Evolutionary conservation across 2,113 vertebrate species (phyloP), one percentile per base, ranked within the genome.

Genomic region (Nycticorax nycticorax): DNA sequence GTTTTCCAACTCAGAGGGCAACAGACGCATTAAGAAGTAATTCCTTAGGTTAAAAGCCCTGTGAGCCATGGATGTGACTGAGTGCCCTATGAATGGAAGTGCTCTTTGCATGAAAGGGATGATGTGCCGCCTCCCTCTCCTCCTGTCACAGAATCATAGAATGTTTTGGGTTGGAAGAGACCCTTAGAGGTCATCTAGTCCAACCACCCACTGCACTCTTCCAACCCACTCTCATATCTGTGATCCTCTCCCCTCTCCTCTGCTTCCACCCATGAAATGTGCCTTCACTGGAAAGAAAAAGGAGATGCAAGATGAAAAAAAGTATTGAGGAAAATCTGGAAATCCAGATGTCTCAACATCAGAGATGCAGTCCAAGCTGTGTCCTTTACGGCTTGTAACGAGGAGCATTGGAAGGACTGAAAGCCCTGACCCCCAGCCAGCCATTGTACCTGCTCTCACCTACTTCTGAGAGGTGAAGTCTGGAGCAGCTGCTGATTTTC

Each of bases 401-500:
- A 78, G 80, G 76, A 86, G 59, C 12, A 7, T 3, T 24, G 62
- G 72, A 33, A 12, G 1, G 79, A 41, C 39, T n/a, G 48, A 50
- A 90, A 87, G 74, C 60, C 56, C 81, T 67, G 91, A 87, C 52
- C 73, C 74, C 8, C 75, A 47, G 93, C 76, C 94, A 92, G 91
- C 72, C 53, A 10, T 17, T 79, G 66, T 72, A 92, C 94, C 94
- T 94, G 88, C 86, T 93, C 57, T 86, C 88, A 95, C 71, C 77
- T 89, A 14, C 81, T 63, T 64, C 78, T 27, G 43, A 64, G 92
- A 45, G 94, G 89, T 96, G 91, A 97, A 93, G 91, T 96, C 96
- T 96, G 94, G 95, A 97, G 95, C 94, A 97, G 89, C 94, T 95
- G 89, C 84, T 94, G 53, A 27, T 91, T 97, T 88, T 89, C 86